phyloP scores from a whole-genome alignment of 2,113 vertebrate species.

The Gasterosteus aculeatus region DNA sequence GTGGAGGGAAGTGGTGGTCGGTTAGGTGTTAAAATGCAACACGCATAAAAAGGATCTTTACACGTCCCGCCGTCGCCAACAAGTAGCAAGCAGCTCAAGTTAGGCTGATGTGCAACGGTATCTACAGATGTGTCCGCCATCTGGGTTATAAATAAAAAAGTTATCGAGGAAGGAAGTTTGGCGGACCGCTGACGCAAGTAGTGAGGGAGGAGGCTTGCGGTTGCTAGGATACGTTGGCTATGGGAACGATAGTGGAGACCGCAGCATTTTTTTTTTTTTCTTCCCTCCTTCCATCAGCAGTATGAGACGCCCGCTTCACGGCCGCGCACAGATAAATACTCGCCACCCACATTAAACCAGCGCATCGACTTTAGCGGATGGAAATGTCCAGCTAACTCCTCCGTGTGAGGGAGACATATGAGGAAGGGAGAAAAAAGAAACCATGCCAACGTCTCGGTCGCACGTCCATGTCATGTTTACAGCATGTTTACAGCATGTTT shows the following conservation, averaged over 20 bases:
- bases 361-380: constrained; percentile 42
- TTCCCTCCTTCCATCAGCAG: constrained; percentile 52
- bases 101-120: constrained; percentile 31
- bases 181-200: constrained; percentile 58
- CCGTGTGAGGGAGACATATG: background rate
- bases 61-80: constrained; percentile 33
- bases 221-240: constrained; percentile 75
- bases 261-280: constrained; percentile 31
- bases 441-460: background rate
- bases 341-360: constrained; percentile 52
- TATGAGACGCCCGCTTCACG: constrained; percentile 39
- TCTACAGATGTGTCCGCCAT: constrained; percentile 60
- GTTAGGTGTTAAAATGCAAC: constrained; percentile 26
- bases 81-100: constrained; percentile 14
- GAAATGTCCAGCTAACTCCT: constrained; percentile 18
- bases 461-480: background rate
- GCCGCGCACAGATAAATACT: constrained; percentile 53
- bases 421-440: background rate
- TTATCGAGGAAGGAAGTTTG: constrained; percentile 73
- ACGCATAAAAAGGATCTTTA: constrained; percentile 50
- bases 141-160: constrained; percentile 78
- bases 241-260: constrained; percentile 57
- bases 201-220: constrained; percentile 64
- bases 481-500: background rate
- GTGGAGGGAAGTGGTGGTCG: constrained; percentile 26